phyloP scores from a whole-genome alignment of 2,888 invertebrate species.

The Cheilosia urbana region DNA sequence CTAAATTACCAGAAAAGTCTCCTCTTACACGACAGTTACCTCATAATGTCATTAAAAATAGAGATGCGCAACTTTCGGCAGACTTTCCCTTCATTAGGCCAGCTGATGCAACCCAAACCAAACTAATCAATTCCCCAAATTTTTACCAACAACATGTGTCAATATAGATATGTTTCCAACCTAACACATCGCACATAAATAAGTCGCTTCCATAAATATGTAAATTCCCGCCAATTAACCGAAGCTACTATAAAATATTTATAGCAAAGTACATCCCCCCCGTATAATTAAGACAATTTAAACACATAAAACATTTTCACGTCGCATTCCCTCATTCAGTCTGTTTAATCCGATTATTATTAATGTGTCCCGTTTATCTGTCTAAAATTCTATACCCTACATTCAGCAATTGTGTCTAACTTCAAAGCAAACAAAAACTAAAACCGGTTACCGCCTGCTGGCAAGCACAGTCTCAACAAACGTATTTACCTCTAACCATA shows the following conservation, averaged over 20 bases:
- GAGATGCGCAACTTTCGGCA: no score
- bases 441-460: not conserved
- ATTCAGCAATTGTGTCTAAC: conserved; percentile 29
- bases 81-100: not conserved
- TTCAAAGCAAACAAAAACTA: not conserved
- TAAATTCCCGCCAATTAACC: not conserved
- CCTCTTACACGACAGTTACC: no score
- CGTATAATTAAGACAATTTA: not conserved
- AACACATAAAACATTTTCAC: not conserved
- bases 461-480: not conserved
- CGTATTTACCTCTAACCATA: not conserved
- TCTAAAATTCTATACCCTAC: conserved; percentile 30
- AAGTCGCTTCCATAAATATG: not conserved
- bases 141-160: not conserved
- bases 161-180: not conserved
- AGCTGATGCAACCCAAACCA: not conserved
- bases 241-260: not conserved
- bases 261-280: not conserved
- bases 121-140: not conserved
- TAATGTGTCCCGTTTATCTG: conserved; percentile 16
- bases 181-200: not conserved
- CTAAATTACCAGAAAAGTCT: no score
- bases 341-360: conserved; percentile 28
- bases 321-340: not conserved
- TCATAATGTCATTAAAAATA: no score